Evolutionary conservation across 1,140 invertebrate genomes (phyloP).

Genomic region (Phocides pigmalion): DNA sequence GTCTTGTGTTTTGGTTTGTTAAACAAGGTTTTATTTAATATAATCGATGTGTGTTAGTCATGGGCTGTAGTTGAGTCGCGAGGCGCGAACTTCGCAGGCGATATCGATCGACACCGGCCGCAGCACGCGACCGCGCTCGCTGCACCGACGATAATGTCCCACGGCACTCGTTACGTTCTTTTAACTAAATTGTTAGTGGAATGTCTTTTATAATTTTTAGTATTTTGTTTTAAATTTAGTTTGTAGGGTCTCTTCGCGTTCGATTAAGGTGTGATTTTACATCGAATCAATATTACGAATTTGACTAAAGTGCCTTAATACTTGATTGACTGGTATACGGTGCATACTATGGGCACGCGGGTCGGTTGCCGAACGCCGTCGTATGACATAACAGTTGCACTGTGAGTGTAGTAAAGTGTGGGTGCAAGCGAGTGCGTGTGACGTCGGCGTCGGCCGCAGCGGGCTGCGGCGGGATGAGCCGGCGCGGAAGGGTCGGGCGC

Average conservation of each 20-base stretch:
- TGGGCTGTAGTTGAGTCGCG: conserved; percentile 41
- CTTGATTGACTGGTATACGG: background rate
- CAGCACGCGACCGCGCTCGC: conserved; percentile 72
- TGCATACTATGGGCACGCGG: conserved; percentile 13
- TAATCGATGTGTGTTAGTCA: conserved; percentile 31
- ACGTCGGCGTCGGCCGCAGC: background rate
- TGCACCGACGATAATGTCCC: conserved; percentile 58
- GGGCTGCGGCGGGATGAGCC: conserved; percentile 31
- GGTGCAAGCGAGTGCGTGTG: conserved; percentile 2
- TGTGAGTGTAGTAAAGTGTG: background rate
- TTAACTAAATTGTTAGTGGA: background rate
- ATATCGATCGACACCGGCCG: conserved; percentile 72
- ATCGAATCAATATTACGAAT: background rate
- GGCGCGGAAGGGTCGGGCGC: conserved; percentile 52
- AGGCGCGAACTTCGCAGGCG: conserved; percentile 71
- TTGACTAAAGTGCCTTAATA: background rate
- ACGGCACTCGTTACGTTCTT: conserved; percentile 27
- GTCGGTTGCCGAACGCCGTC: background rate
- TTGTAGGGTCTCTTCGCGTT: no score
- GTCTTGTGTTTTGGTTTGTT: background rate
- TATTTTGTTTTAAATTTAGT: no score
- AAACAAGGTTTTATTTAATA: conserved; percentile 1
- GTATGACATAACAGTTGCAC: background rate
- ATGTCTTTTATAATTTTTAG: background rate
- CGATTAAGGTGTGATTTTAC: background rate